Conservation (phyloP, 2,888 invertebrate species). For the Biston betularia region DNA sequence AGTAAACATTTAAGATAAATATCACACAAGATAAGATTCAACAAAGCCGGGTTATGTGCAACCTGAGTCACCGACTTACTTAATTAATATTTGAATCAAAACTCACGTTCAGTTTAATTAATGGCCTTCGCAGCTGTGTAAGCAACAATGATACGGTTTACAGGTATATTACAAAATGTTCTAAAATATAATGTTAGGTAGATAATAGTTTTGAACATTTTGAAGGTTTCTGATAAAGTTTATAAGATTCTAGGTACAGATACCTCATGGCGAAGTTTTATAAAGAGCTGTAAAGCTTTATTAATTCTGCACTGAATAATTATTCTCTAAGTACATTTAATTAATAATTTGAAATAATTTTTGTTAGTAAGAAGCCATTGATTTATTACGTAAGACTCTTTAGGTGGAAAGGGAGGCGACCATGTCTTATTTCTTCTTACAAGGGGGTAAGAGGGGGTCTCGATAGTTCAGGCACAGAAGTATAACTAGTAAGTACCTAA, state of each 20-base stretch:
- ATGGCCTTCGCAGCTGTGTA: constrained; percentile 28
- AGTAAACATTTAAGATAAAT: constrained; percentile 13
- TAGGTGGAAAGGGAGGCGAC: too few relatives aligned
- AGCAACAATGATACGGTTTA: constrained; percentile 15
- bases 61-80: constrained; percentile 11
- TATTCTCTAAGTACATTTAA: too few relatives aligned
- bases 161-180: constrained; percentile 15
- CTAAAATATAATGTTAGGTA: not conserved
- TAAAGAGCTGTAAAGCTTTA: too few relatives aligned
- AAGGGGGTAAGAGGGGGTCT: too few relatives aligned
- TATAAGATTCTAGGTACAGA: not conserved
- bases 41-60: not conserved
- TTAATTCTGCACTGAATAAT: too few relatives aligned
- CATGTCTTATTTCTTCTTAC: too few relatives aligned
- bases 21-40: constrained; percentile 13
- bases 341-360: too few relatives aligned
- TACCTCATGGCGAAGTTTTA: too few relatives aligned
- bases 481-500: too few relatives aligned
- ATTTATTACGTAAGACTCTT: too few relatives aligned
- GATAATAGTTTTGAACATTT: not conserved
- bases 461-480: too few relatives aligned
- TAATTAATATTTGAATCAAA: constrained; percentile 21
- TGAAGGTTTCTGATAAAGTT: not conserved
- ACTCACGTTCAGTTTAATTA: constrained; percentile 15
- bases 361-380: too few relatives aligned